These are phyloP conservation scores for Mobula birostris DNA, from an alignment of 2,113 vertebrate genomes.

Conservation along the genomic window DNA sequence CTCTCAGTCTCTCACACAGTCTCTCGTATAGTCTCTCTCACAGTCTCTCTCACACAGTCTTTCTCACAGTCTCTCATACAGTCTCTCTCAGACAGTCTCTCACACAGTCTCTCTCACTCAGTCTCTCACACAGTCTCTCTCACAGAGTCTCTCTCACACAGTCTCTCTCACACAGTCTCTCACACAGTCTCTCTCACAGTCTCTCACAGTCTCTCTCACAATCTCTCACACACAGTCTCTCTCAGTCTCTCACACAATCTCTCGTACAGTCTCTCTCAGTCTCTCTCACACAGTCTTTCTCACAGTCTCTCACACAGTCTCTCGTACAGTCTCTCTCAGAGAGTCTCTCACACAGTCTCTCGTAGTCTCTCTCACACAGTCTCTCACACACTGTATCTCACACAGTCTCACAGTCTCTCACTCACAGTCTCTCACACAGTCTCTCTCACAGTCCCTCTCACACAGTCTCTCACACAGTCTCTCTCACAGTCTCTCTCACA, in stretches of 20 bases:
- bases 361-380: not conserved
- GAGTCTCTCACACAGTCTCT: not conserved
- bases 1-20: too few relatives aligned
- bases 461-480: too few relatives aligned
- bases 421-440: not conserved
- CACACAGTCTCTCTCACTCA: not conserved
- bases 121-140: not conserved
- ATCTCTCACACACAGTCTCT: not conserved
- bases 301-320: not conserved
- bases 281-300: too few relatives aligned
- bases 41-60: too few relatives aligned
- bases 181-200: not conserved
- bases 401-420: not conserved
- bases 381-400: not conserved
- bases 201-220: not conserved
- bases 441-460: not conserved
- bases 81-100: too few relatives aligned
- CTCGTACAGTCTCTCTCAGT: not conserved
- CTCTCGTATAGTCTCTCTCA: too few relatives aligned
- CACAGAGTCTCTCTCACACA: too few relatives aligned
- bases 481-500: too few relatives aligned
- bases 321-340: not conserved
- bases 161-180: not conserved
- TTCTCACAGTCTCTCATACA: too few relatives aligned
- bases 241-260: not conserved